A percentile compares a stretch with the other conserved stretches of the same genome.
These are phyloP conservation scores for Apeltes quadracus DNA, from an alignment of 2,113 vertebrate genomes.

Conservation along the genomic window DNA sequence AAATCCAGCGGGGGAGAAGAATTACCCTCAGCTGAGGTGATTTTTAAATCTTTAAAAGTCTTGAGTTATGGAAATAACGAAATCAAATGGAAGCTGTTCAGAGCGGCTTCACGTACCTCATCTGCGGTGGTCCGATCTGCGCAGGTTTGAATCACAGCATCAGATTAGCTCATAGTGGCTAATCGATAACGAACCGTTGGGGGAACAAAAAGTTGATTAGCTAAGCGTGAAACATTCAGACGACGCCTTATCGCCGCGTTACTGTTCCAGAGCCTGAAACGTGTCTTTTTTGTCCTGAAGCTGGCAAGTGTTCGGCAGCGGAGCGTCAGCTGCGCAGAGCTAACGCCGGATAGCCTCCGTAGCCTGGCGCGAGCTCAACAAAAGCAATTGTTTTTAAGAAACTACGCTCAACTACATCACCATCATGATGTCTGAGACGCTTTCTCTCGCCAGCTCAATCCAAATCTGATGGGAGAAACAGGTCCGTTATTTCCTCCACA, in stretches of 20 bases:
- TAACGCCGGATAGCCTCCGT: slow-evolving; percentile 32
- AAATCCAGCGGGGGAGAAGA: not conserved
- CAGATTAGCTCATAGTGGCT: slow-evolving; percentile 57
- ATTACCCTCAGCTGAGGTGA: not conserved
- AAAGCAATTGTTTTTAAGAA: not conserved
- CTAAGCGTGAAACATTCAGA: not conserved
- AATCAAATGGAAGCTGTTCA: not conserved
- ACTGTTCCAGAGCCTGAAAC: not conserved
- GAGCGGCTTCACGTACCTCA: slow-evolving; percentile 57
- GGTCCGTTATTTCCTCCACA: slow-evolving; percentile 64
- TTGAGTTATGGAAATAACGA: not conserved
- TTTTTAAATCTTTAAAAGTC: not conserved
- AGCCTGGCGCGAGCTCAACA: slow-evolving; percentile 22
- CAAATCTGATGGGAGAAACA: not conserved
- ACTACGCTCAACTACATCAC: not conserved
- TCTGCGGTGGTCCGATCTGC: slow-evolving; percentile 60
- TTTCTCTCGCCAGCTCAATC: not conserved
- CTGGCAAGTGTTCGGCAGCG: slow-evolving; percentile 35
- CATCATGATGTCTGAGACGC: rapidly evolving
- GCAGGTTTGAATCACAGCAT: slow-evolving; percentile 53
- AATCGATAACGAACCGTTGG: not conserved
- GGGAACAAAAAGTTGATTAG: slow-evolving; percentile 6
- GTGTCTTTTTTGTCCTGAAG: not conserved
- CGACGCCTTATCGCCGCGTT: slow-evolving; percentile 12
- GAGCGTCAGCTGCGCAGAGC: slow-evolving; percentile 30